Evolutionary conservation across 2,888 invertebrate genomes (phyloP).

Genomic region (Dryadula phaetusa): DNA sequence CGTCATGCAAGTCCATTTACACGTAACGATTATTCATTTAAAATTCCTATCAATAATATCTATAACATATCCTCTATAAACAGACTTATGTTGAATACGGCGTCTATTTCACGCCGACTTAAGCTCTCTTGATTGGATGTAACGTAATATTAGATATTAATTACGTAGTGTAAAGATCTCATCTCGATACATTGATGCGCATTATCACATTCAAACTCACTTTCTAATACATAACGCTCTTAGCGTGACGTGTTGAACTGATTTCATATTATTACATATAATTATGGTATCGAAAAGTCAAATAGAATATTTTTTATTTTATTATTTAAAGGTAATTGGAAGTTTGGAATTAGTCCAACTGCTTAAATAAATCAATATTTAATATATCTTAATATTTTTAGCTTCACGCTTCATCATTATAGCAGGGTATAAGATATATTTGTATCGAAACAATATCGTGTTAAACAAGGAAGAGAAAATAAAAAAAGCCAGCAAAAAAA

Average conservation of each 20-base stretch:
- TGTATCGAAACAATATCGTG: too few relatives aligned
- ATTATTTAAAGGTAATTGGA: too few relatives aligned
- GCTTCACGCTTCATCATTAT: too few relatives aligned
- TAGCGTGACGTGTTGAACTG: background rate
- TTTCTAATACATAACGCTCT: background rate
- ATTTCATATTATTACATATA: background rate
- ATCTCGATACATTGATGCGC: background rate
- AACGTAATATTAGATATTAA: constrained; percentile 24
- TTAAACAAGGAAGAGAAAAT: too few relatives aligned
- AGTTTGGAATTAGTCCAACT: too few relatives aligned
- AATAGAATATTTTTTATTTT: too few relatives aligned
- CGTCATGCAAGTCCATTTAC: constrained; percentile 19
- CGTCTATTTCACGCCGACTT: constrained; percentile 37
- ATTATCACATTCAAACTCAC: constrained; percentile 12
- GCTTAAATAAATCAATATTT: too few relatives aligned
- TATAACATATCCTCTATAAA: constrained; percentile 20
- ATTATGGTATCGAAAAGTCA: background rate
- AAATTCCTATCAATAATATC: constrained; percentile 16
- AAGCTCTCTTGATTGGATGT: constrained; percentile 32
- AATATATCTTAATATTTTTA: too few relatives aligned
- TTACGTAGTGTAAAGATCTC: constrained; percentile 25
- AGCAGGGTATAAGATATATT: too few relatives aligned
- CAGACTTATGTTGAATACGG: constrained; percentile 31
- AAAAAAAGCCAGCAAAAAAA: too few relatives aligned
- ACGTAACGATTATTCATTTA: constrained; percentile 21